Conservation (phyloP, 2,888 invertebrate species). For the Spilarctia lutea region DNA sequence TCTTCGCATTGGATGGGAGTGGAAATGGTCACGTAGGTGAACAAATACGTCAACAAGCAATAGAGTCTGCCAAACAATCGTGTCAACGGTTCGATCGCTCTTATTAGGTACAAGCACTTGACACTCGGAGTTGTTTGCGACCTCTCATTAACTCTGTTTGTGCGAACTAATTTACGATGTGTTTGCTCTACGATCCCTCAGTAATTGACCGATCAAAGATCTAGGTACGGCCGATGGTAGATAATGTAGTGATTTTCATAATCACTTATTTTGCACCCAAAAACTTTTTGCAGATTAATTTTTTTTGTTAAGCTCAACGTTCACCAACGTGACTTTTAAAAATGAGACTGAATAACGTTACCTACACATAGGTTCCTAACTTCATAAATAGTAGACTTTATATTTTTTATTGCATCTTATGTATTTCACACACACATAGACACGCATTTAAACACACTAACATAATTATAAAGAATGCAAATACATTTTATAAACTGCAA, state of each 20-base stretch:
- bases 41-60: slow-evolving; percentile 68
- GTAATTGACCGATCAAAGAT: slow-evolving; percentile 76
- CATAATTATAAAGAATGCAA: not conserved
- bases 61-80: slow-evolving; percentile 75
- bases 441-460: no score
- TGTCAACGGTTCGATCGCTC: slow-evolving; percentile 71
- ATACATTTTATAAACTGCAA: no score
- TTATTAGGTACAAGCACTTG: slow-evolving; percentile 82
- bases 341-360: not conserved
- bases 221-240: slow-evolving; percentile 49
- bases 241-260: slow-evolving; percentile 35
- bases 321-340: not conserved
- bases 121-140: slow-evolving; percentile 74
- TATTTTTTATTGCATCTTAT: no score
- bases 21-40: slow-evolving; percentile 44
- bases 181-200: slow-evolving; percentile 71
- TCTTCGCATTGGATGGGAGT: slow-evolving; percentile 17
- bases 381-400: not conserved
- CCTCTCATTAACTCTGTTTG: slow-evolving; percentile 82
- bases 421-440: no score
- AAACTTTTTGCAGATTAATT: not conserved
- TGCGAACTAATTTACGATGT: slow-evolving; percentile 82
- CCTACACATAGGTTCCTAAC: not conserved
- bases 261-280: not conserved
- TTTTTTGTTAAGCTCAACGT: not conserved